Percentiles rank a stretch among this genome's conserved stretches.
These are phyloP conservation scores for Aurelia sp. DNA, from an alignment of 30 jellyfish, hydroid and myxozoan species.

Conservation along the genomic window DNA sequence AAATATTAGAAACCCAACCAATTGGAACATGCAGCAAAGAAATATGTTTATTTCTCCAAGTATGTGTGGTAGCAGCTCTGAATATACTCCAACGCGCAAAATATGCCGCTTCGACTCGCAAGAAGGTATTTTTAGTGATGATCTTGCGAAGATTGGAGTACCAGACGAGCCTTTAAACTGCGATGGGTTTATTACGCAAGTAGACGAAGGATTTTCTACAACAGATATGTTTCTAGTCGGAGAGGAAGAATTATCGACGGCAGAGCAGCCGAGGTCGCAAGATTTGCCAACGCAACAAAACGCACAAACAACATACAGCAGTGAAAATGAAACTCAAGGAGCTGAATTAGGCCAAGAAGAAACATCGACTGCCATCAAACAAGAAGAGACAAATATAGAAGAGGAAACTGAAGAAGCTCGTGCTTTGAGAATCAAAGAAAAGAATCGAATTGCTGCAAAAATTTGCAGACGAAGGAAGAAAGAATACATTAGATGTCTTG, in stretches of 20 bases:
- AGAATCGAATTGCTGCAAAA: constrained; percentile 56
- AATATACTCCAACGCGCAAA: neutral
- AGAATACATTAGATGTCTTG: constrained; percentile 41
- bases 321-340: neutral
- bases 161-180: neutral
- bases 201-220: constrained; percentile 18
- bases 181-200: neutral
- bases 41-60: neutral
- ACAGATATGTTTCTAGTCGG: constrained; percentile 35
- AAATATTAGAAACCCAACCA: neutral
- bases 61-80: neutral
- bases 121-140: too few relatives aligned
- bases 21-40: constrained; percentile 17
- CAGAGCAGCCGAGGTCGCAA: neutral
- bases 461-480: constrained; percentile 49
- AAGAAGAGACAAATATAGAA: neutral
- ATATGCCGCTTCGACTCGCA: neutral
- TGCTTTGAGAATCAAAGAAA: constrained; percentile 43
- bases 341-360: neutral
- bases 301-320: neutral
- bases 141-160: too few relatives aligned
- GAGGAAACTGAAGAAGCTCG: constrained; percentile 55
- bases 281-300: neutral
- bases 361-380: neutral
- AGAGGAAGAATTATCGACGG: constrained; percentile 16